Evolutionary conservation across 2,797 vertebrate genomes (phyloP).

Genomic region (Gymnothorax reevesii): DNA sequence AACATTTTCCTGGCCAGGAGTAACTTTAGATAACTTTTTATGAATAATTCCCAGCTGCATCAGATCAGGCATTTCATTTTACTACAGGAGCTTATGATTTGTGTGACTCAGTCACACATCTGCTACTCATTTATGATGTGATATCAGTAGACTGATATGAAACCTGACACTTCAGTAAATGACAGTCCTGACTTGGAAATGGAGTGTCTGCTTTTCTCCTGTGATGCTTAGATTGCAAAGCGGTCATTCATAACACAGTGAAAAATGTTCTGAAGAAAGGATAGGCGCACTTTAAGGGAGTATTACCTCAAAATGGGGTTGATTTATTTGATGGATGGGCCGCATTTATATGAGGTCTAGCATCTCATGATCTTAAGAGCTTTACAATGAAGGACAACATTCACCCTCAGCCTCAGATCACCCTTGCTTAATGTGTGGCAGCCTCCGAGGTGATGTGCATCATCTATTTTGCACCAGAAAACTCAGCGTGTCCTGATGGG

Average conservation of each 20-base stretch:
- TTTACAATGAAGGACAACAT: not conserved
- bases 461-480: not conserved
- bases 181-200: not conserved
- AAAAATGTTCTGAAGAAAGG: not conserved
- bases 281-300: not conserved
- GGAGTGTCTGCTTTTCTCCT: not conserved
- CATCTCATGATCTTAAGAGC: not conserved
- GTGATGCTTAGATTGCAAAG: not conserved
- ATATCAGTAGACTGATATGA: not conserved
- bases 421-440: not conserved
- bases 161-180: not conserved
- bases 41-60: not conserved
- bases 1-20: too few relatives aligned
- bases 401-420: not conserved
- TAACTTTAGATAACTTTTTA: not conserved
- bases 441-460: not conserved
- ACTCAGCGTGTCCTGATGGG: not conserved
- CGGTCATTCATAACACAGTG: not conserved
- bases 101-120: not conserved
- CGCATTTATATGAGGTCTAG: not conserved
- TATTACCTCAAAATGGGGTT: not conserved
- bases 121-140: not conserved
- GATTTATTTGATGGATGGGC: not conserved
- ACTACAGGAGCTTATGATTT: not conserved
- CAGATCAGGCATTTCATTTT: not conserved